Evolutionary conservation across 2,888 invertebrate genomes (phyloP), one percentile per base, ranked within the genome.

Genomic region (Dione vanillae): DNA sequence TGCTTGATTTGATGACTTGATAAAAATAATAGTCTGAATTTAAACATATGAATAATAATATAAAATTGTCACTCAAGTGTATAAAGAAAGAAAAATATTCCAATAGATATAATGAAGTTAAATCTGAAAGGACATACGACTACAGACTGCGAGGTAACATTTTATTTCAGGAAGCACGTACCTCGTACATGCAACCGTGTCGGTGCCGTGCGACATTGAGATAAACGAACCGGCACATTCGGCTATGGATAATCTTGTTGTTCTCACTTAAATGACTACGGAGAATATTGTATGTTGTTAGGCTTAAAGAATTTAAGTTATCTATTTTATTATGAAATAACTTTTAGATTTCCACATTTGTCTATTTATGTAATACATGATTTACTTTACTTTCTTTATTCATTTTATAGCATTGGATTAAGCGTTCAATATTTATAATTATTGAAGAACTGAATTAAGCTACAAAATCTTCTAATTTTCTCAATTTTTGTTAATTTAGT

Each of bases 191-290:
- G 16, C 64, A 76, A 78, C 79, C 79, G 52, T 19, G 67, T 68
- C 68, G 80, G 52, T 19, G 67, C 62, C 68, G 80, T 81, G 79
- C 80, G 83, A 84, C 86, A 90, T 90, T 88, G 88, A 87, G 87
- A 89, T 84, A 90, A 90, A 90, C 88, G 90, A 90, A 90, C 86
- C 87, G 84, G 78, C 79, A 84, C 83, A 87, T 87, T 61, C 70
- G 67, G 62, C 65, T 70, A 61, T 83, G 85, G 78, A 77, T 75
- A 69, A 65, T 76, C 61, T 68, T 68, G 68, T 68, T 67, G 67
- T 70, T 68, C 65, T 59, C 64, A 69, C 56, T 65, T 43, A 70
- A 67, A 62, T 67, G 67, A 43, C 41, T 47, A 61, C 52, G 54
- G 35, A 19, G 19, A 61, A 10, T 3, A 7, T 41, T 43, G 49